Evolutionary conservation across 1,140 invertebrate genomes (phyloP).

Genomic region (Doryteuthis pealeii): DNA sequence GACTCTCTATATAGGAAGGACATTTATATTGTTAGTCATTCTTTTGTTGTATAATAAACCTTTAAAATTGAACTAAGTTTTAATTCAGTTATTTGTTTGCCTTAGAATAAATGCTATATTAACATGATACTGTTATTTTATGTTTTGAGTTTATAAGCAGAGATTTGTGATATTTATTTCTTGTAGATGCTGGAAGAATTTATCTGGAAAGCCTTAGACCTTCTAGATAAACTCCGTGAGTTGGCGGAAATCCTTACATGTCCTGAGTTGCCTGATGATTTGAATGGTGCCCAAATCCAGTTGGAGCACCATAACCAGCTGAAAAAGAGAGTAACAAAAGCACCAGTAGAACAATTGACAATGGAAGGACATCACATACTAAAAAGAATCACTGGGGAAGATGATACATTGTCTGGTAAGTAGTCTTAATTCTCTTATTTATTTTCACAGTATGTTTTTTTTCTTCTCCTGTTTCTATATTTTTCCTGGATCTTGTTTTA

Average conservation of each 20-base stretch:
- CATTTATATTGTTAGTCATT: no score
- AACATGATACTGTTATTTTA: no score
- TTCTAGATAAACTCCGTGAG: slow-evolving; percentile 83
- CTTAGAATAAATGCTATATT: no score
- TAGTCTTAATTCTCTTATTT: not conserved
- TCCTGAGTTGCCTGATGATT: slow-evolving; percentile 73
- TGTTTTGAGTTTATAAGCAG: no score
- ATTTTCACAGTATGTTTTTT: no score
- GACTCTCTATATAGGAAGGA: no score
- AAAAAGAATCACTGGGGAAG: slow-evolving; percentile 49
- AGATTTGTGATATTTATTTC: not conserved
- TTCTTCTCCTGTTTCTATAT: no score
- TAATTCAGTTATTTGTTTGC: no score
- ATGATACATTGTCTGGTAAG: slow-evolving; percentile 33
- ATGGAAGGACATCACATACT: slow-evolving; percentile 64
- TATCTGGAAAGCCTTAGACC: slow-evolving; percentile 89
- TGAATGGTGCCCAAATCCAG: slow-evolving; percentile 82
- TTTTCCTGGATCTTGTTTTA: no score
- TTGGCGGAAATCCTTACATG: slow-evolving; percentile 81
- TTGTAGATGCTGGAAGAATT: slow-evolving; percentile 86
- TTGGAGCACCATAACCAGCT: slow-evolving; percentile 93
- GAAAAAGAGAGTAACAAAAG: slow-evolving; percentile 89
- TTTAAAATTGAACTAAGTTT: no score
- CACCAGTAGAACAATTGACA: slow-evolving; percentile 90
- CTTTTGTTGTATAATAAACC: no score